Conservation (phyloP, 2,797 vertebrate genomes). For the Pteropus rufus region DNA sequence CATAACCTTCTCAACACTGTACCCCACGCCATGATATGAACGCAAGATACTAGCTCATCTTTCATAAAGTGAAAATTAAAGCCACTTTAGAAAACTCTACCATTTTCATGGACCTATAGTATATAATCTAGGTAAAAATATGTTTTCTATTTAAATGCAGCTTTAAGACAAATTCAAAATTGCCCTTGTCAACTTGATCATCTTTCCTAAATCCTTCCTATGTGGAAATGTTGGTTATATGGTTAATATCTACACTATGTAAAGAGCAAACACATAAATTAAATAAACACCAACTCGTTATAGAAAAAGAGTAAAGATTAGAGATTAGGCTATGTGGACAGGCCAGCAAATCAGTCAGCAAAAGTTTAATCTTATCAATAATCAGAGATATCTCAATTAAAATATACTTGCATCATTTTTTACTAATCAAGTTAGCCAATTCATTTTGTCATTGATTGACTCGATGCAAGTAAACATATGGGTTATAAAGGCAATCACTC, state of each 20-base stretch:
- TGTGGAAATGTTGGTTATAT: not conserved
- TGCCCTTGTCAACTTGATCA: not conserved
- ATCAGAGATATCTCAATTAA: not conserved
- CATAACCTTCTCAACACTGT: rapidly evolving
- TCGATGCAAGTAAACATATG: not conserved
- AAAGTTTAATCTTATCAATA: not conserved
- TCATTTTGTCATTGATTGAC: not conserved
- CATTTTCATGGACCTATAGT: not conserved
- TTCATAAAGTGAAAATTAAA: not conserved
- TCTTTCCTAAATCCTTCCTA: not conserved
- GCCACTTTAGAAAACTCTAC: not conserved
- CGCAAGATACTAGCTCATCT: not conserved
- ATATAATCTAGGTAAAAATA: not conserved
- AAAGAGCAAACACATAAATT: not conserved
- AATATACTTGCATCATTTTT: not conserved
- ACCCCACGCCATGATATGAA: not conserved
- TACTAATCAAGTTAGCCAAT: not conserved
- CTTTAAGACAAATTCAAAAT: not conserved
- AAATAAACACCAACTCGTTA: not conserved
- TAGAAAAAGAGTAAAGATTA: not conserved
- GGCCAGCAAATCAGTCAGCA: not conserved
- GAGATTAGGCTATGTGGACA: not conserved
- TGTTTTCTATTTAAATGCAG: not conserved
- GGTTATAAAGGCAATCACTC: not conserved
- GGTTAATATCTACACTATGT: not conserved